These are phyloP conservation scores for Pipistrellus pipistrellus DNA, from an alignment of 2,797 vertebrate genomes.

Conservation along the genomic window DNA sequence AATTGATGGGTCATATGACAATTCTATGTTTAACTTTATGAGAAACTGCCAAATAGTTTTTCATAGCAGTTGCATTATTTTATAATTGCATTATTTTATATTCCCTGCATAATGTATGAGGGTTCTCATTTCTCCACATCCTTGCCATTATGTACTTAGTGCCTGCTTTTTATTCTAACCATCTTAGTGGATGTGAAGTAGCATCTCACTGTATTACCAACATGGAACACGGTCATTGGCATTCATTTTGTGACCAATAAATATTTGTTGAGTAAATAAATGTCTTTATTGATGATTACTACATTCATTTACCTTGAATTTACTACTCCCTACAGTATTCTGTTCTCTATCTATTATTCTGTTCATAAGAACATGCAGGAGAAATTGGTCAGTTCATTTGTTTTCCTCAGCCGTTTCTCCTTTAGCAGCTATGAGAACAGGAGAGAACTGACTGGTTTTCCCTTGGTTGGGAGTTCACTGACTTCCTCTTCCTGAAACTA, in stretches of 20 bases:
- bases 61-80: background rate
- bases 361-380: background rate
- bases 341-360: background rate
- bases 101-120: background rate
- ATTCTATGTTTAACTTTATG: background rate
- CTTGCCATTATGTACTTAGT: background rate
- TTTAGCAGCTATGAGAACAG: constrained; percentile 1
- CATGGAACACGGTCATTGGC: background rate
- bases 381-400: background rate
- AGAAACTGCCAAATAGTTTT: background rate
- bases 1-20: background rate
- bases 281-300: constrained; percentile 21
- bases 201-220: background rate
- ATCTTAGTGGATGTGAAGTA: too few relatives aligned
- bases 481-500: constrained; percentile 28
- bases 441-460: background rate
- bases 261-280: constrained; percentile 32
- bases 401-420: constrained; percentile 3
- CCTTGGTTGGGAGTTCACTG: background rate
- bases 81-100: background rate
- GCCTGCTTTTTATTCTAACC: too few relatives aligned
- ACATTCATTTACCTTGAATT: constrained; percentile 47
- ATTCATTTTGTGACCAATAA: constrained; percentile 13
- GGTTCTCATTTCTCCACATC: background rate
- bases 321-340: background rate